phyloP scores from a whole-genome alignment of 2,797 vertebrate genomes.

The Danio kyathit region DNA sequence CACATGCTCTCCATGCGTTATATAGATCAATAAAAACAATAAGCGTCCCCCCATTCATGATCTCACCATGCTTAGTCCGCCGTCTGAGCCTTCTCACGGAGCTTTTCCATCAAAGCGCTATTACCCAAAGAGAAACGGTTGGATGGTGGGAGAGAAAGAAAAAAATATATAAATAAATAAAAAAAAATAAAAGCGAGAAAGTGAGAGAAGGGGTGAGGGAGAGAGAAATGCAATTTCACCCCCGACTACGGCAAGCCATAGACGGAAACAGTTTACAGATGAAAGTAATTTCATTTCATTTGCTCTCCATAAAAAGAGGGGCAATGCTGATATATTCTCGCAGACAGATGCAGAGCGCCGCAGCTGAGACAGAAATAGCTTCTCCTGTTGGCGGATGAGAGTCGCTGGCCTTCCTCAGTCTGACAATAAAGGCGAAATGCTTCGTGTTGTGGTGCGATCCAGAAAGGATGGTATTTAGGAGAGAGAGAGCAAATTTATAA shows the following conservation, averaged over 20 bases:
- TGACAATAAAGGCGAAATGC: constrained; percentile 46
- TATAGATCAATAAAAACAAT: constrained; percentile 89
- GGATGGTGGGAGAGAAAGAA: constrained; percentile 22
- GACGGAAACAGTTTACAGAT: constrained; percentile 71
- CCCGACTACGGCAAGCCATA: constrained; percentile 68
- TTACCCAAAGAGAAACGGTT: constrained; percentile 51
- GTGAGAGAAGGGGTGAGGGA: constrained; percentile 50
- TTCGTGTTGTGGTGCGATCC: constrained; percentile 2
- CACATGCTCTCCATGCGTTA: constrained; percentile 73
- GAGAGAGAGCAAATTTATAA: constrained; percentile 39
- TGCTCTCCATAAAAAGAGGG: constrained; percentile 64
- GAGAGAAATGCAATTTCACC: constrained; percentile 68
- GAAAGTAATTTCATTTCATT: constrained; percentile 72
- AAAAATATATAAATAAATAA: not conserved
- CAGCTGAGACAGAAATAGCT: constrained; percentile 62
- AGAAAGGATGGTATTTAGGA: constrained; percentile 31
- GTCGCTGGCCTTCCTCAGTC: constrained; percentile 50
- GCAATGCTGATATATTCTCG: constrained; percentile 61
- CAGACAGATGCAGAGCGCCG: constrained; percentile 57
- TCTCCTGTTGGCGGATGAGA: constrained; percentile 43
- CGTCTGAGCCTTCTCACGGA: constrained; percentile 73
- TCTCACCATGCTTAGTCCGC: constrained; percentile 73
- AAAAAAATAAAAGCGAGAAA: constrained; percentile 32
- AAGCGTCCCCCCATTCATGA: constrained; percentile 77
- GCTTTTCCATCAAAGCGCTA: constrained; percentile 77